phyloP scores from a whole-genome alignment of 2,888 invertebrate genomes.

The Drosophila suboccidentalis region DNA sequence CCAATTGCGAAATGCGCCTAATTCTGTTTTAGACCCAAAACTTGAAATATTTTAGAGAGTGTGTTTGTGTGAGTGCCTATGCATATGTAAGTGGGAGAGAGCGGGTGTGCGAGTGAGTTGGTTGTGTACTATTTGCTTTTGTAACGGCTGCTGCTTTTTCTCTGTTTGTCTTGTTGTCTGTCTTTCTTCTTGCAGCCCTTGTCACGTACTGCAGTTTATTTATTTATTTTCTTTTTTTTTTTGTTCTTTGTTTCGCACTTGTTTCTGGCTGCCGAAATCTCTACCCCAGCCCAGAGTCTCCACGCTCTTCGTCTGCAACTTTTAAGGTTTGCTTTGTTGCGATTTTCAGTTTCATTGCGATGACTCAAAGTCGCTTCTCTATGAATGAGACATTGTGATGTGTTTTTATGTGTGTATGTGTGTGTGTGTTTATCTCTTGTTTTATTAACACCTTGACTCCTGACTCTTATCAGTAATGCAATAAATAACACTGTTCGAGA shows the following conservation, averaged over 20 bases:
- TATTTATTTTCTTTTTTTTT: slow-evolving; percentile 23
- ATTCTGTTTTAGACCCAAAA: slow-evolving; percentile 21
- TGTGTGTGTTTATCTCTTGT: slow-evolving; percentile 21
- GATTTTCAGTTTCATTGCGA: slow-evolving; percentile 14
- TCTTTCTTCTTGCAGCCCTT: slow-evolving; percentile 22
- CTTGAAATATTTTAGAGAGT: slow-evolving; percentile 10
- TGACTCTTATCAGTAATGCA: slow-evolving; percentile 43
- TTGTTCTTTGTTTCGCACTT: slow-evolving; percentile 45
- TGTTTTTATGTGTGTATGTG: slow-evolving; percentile 1
- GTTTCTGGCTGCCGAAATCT: slow-evolving; percentile 13
- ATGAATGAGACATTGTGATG: slow-evolving; percentile 23
- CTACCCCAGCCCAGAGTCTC: neutral
- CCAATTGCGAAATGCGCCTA: slow-evolving; percentile 41
- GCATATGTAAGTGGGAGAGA: slow-evolving; percentile 16
- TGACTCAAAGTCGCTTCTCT: slow-evolving; percentile 50
- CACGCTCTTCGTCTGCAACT: slow-evolving; percentile 8
- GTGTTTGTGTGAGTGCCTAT: slow-evolving; percentile 12
- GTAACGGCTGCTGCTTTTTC: slow-evolving; percentile 20
- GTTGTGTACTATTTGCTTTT: slow-evolving; percentile 22
- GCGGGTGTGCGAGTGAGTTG: slow-evolving; percentile 20
- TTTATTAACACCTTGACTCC: slow-evolving; percentile 46
- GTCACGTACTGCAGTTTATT: slow-evolving; percentile 42
- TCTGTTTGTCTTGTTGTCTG: slow-evolving; percentile 16
- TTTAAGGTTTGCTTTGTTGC: slow-evolving; percentile 24
- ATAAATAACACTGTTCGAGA: slow-evolving; percentile 17